Conservation (phyloP, 1,140 invertebrate species). For the Hyles vespertilio region DNA sequence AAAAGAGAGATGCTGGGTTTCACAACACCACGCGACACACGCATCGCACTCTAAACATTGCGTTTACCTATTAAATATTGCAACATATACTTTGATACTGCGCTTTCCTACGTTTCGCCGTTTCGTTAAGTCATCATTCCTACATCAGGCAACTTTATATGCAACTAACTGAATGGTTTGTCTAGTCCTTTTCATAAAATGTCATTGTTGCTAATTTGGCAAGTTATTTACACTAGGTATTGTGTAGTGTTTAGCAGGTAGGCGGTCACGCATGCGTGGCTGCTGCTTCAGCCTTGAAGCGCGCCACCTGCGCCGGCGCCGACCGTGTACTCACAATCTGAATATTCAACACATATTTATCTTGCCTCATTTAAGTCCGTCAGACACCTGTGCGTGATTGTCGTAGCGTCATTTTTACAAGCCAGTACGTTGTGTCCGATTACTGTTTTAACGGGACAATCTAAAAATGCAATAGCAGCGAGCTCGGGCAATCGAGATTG, state of each 20-base stretch:
- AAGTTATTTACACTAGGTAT: conserved; percentile 48
- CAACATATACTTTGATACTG: too few species aligned
- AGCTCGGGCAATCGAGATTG: conserved; percentile 20
- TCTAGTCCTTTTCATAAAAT: neutral
- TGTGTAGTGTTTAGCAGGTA: conserved; percentile 33
- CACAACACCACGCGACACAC: conserved; percentile 55
- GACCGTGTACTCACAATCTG: conserved; percentile 72
- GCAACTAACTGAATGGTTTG: too few species aligned
- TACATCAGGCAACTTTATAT: too few species aligned
- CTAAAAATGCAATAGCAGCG: conserved; percentile 29
- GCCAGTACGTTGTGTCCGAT: neutral
- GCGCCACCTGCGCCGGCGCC: conserved; percentile 73
- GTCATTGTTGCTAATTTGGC: conserved; percentile 27
- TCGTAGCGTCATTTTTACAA: neutral
- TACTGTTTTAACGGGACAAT: neutral
- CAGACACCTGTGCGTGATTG: conserved; percentile 62
- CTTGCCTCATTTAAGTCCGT: conserved; percentile 60
- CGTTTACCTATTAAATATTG: too few species aligned
- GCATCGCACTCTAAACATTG: conserved; percentile 20
- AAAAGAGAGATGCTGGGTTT: conserved; percentile 72
- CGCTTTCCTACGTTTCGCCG: too few species aligned
- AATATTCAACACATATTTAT: conserved; percentile 72
- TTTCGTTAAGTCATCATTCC: too few species aligned
- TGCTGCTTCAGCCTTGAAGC: conserved; percentile 73
- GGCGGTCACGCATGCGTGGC: conserved; percentile 68